Conservation (phyloP, 2,888 invertebrate genomes). For the Cerceris rybyensis region DNA sequence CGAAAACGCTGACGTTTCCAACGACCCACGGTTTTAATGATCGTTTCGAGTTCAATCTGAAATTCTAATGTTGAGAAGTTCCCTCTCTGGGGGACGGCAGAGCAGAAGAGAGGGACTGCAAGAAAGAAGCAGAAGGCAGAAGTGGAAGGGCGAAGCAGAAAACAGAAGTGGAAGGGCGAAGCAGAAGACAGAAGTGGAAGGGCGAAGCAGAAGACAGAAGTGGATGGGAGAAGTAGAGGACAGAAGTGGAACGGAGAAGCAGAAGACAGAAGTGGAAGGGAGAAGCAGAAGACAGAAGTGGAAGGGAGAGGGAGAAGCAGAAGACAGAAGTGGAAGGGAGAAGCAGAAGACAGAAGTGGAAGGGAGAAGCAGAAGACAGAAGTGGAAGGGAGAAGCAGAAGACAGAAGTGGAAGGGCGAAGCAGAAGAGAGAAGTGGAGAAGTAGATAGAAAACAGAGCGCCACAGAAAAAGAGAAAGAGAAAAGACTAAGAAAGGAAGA, state of each 20-base stretch:
- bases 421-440: neutral
- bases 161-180: neutral
- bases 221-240: neutral
- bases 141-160: neutral
- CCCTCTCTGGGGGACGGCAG: neutral
- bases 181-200: too few species aligned
- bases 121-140: neutral
- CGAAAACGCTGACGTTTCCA: too few species aligned
- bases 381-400: neutral
- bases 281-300: neutral
- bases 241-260: neutral
- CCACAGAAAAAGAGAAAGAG: neutral
- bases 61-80: constrained; percentile 30
- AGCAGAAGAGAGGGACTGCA: neutral
- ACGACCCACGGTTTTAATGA: constrained; percentile 12
- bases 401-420: neutral
- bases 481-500: constrained; percentile 1
- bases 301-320: neutral
- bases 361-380: constrained; percentile 6
- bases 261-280: neutral
- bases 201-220: too few species aligned
- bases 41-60: constrained; percentile 47
- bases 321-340: neutral
- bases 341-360: neutral
- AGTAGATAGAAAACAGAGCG: neutral